Evolutionary conservation across 2,113 vertebrate genomes (phyloP).

Genomic region (Oryzias melastigma): DNA sequence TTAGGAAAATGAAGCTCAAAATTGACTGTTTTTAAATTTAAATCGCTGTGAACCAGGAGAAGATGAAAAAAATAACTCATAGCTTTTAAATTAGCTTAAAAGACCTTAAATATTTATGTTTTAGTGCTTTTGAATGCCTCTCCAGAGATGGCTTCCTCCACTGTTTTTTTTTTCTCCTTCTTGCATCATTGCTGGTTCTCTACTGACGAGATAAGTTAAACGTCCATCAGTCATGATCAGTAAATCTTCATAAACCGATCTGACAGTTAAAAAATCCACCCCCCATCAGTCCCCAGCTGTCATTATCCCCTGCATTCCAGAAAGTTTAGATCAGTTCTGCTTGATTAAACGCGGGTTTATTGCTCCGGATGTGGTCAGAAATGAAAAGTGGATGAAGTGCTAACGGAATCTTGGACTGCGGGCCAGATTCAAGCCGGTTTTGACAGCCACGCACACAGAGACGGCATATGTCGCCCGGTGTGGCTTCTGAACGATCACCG

Average conservation of each 20-base stretch:
- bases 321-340: constrained; percentile 26
- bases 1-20: too few relatives aligned
- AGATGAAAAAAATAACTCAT: too few relatives aligned
- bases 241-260: background rate
- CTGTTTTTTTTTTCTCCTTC: too few relatives aligned
- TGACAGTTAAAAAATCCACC: constrained; percentile 18
- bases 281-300: constrained; percentile 31
- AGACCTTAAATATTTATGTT: constrained; percentile 57
- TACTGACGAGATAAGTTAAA: constrained; percentile 2
- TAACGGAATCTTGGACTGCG: constrained; percentile 49
- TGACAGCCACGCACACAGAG: constrained; percentile 48
- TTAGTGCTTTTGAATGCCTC: constrained; percentile 65
- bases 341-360: constrained; percentile 44
- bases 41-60: too few relatives aligned
- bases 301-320: constrained; percentile 25
- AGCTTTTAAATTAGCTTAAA: too few relatives aligned
- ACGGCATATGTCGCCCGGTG: constrained; percentile 60
- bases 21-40: too few relatives aligned
- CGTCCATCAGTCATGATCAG: background rate
- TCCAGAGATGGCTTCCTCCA: too few relatives aligned
- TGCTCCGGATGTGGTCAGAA: constrained; percentile 42
- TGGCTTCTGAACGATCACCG: constrained; percentile 39
- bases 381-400: constrained; percentile 57
- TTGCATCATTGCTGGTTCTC: constrained; percentile 8
- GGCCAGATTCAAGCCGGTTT: constrained; percentile 61